Percentiles rank a stretch among this genome's conserved stretches.
These are phyloP conservation scores for Nasonovia ribisnigri DNA, from an alignment of 2,888 invertebrate genomes.

Conservation along the genomic window DNA sequence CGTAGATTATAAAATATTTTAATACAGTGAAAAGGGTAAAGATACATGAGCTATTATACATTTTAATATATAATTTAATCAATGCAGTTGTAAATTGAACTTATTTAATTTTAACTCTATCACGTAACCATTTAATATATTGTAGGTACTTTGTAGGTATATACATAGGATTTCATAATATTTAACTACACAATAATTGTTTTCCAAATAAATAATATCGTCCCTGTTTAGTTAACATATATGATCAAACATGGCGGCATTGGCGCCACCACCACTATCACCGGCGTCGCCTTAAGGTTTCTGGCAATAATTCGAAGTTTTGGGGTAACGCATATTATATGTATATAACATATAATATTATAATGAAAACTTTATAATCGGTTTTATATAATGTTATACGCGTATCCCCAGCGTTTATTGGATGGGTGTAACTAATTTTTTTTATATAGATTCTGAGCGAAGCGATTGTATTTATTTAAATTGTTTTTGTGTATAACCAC, in stretches of 20 bases:
- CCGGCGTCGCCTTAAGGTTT: background rate
- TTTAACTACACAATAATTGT: background rate
- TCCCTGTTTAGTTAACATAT: no score
- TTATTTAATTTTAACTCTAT: background rate
- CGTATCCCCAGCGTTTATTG: background rate
- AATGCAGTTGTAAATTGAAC: background rate
- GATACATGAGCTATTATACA: background rate
- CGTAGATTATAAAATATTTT: background rate
- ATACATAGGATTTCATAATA: background rate
- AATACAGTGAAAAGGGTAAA: background rate
- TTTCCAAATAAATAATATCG: background rate
- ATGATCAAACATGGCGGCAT: background rate
- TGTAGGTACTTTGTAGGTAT: no score
- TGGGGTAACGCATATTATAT: background rate
- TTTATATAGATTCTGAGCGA: background rate
- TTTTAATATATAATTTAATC: background rate
- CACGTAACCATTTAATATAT: background rate
- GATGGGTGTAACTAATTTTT: background rate
- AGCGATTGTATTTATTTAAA: background rate
- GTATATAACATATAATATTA: no score
- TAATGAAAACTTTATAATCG: background rate
- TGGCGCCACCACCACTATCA: background rate
- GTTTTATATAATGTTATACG: background rate
- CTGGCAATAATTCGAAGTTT: background rate
- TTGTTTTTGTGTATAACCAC: background rate